These are phyloP conservation scores for Neodiprion pinetum DNA, from an alignment of 1,140 invertebrate species.

Conservation along the genomic window DNA sequence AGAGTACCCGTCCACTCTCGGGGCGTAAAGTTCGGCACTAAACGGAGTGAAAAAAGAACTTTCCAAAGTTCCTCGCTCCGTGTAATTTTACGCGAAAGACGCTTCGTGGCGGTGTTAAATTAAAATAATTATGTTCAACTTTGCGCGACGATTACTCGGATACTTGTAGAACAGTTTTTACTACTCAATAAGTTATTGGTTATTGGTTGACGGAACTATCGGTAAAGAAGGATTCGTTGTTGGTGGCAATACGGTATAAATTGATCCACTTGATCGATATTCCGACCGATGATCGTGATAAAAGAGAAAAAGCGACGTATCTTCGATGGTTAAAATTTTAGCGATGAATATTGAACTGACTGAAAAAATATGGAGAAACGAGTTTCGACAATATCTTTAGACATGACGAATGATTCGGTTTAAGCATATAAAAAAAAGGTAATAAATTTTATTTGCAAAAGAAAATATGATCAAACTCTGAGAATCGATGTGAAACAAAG, in stretches of 20 bases:
- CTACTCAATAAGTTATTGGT: not conserved
- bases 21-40: slow-evolving; percentile 2
- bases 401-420: no score
- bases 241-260: not conserved
- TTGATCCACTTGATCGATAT: not conserved
- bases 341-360: no score
- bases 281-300: not conserved
- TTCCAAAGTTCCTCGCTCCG: not conserved
- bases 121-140: not conserved
- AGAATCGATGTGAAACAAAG: no score
- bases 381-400: no score
- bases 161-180: not conserved
- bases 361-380: no score
- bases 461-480: no score
- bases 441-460: no score
- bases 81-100: not conserved
- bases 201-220: no score
- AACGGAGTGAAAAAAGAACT: not conserved
- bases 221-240: not conserved
- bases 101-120: not conserved
- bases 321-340: not conserved
- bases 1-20: not conserved
- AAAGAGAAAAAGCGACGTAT: not conserved
- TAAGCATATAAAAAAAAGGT: no score
- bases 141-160: not conserved